These are phyloP conservation scores for Todiramphus saurophagus DNA, from an alignment of 2,113 vertebrate genomes.

Conservation along the genomic window DNA sequence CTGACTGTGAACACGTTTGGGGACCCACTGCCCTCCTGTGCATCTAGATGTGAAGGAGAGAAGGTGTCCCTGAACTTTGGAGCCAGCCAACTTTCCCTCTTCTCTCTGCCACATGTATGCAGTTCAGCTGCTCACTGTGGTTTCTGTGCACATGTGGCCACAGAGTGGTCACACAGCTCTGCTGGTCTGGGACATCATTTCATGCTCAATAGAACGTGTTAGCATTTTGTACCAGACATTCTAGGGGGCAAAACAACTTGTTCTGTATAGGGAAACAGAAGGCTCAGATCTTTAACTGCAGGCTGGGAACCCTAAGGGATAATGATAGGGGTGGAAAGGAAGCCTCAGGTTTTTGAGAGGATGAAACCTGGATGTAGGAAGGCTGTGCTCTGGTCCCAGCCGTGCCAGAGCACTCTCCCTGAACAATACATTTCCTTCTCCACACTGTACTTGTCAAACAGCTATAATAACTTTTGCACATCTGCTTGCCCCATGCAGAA, in stretches of 20 bases:
- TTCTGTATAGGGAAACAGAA: not conserved
- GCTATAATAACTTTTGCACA: not conserved
- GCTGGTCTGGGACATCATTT: not conserved
- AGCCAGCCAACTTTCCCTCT: not conserved
- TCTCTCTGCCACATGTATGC: not conserved
- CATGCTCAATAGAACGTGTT: not conserved
- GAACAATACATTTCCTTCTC: not conserved
- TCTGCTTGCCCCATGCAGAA: not conserved
- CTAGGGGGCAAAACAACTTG: not conserved
- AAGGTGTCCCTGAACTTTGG: not conserved
- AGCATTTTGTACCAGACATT: not conserved
- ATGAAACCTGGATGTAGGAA: not conserved
- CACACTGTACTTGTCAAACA: not conserved
- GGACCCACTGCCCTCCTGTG: fast-evolving
- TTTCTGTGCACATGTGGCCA: not conserved
- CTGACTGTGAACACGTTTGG: not conserved
- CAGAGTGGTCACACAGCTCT: not conserved
- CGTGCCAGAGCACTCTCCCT: fast-evolving
- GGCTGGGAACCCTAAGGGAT: not conserved
- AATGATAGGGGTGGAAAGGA: not conserved
- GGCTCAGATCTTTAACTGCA: not conserved
- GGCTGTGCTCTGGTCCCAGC: not conserved
- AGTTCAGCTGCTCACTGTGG: not conserved
- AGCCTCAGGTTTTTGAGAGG: not conserved
- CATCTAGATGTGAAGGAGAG: not conserved